Evolutionary conservation across 2,113 vertebrate genomes (phyloP).

Genomic region (Otocyon megalotis): DNA sequence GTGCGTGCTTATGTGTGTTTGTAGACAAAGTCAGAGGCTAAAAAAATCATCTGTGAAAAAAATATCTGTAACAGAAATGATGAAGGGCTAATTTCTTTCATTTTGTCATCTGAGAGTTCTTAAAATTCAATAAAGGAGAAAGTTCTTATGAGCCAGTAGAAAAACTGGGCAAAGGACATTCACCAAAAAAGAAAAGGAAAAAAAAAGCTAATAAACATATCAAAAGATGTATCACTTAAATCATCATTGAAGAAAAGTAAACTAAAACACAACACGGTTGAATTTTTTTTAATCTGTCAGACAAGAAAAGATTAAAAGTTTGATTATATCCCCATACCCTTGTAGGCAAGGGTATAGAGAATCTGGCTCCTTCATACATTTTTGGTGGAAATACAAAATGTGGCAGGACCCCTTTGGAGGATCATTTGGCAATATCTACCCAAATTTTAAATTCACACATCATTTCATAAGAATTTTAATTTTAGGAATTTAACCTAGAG

Average conservation of each 20-base stretch:
- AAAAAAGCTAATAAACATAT: slow-evolving; percentile 58
- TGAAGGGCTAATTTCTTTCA: slow-evolving; percentile 52
- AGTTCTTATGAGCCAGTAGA: slow-evolving; percentile 26
- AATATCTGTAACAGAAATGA: slow-evolving; percentile 18
- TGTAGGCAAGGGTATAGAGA: background rate
- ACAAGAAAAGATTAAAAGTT: slow-evolving; percentile 58
- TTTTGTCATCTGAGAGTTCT: slow-evolving; percentile 62
- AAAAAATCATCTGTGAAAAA: slow-evolving; percentile 28
- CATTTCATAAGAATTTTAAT: background rate
- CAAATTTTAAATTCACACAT: background rate
- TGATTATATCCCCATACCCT: background rate
- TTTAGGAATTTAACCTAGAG: slow-evolving; percentile 9
- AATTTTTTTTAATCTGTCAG: slow-evolving; percentile 43
- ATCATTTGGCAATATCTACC: background rate
- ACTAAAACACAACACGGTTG: background rate
- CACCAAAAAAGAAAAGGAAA: background rate
- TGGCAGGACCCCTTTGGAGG: background rate
- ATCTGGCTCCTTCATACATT: background rate
- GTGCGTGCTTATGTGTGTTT: background rate
- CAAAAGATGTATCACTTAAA: slow-evolving; percentile 60
- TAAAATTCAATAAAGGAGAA: slow-evolving; percentile 57
- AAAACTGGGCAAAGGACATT: slow-evolving; percentile 43
- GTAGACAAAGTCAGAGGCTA: background rate
- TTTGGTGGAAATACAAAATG: background rate
- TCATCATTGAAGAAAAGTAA: slow-evolving; percentile 52